Evolutionary conservation across 1,140 invertebrate genomes (phyloP), one percentile per base, ranked within the genome.

Genomic region (Colletes latitarsis): DNA sequence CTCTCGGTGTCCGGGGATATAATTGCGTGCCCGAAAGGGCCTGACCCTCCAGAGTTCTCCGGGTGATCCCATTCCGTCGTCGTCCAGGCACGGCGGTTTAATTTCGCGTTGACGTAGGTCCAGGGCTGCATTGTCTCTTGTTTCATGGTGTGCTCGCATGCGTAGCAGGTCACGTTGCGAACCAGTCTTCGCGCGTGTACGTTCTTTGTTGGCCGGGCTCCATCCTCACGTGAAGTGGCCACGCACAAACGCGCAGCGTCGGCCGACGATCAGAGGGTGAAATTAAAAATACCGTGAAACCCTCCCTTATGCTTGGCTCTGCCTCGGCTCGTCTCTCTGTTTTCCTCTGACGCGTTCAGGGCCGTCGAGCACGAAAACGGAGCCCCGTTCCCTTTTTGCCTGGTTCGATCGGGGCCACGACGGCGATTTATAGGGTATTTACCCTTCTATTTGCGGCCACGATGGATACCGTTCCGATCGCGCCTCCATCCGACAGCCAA

Each of bases 261-360:
- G 39, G 14, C 39, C 68, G 68, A 46, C 66, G 70, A 88, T 69
- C 30, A 67, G 64, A 77, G 84, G 78, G 79, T 82, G 83, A 85
- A 83, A 90, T 89, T 89, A 89, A 89, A 89, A 89, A 88, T 89
- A 90, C 84, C 87, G 81, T 85, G 69, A 78, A 88, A 86, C 88
- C 86, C 83, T 88, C 67, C 43, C 41, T 69, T 30, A 30, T 30
- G 30, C 30, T 2, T 62, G 30, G 12, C 39, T 4, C 4, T 3
- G n/a, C 15, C 41, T 9, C 39, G 49, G 43, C 43, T 43, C 43
- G 43, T 49, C 46, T 49, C 14, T 62, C 60, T 58, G 67, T 72
- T 58, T 71, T 57, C 55, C 77, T 81, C 53, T 62, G 69, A 76
- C 73, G 78, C 81, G 71, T 76, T 83, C 82, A 83, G 82, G 82